Conservation (phyloP, 2,888 invertebrate species). For the Leucoptera coffeella region DNA sequence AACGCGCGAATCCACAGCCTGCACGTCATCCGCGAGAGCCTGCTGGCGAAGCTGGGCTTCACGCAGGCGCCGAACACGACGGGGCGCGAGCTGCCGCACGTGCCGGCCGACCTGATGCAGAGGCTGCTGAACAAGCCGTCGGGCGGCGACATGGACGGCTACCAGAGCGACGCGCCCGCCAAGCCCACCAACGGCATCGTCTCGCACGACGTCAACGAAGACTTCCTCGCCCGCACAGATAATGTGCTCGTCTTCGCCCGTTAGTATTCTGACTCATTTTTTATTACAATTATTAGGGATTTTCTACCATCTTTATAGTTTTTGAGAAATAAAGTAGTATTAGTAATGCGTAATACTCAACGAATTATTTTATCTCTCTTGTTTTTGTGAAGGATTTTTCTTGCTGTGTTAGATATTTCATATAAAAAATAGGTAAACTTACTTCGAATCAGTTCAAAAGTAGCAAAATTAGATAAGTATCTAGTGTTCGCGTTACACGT, state of each 20-base stretch:
- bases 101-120: slow-evolving; percentile 52
- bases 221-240: slow-evolving; percentile 62
- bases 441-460: too few relatives aligned
- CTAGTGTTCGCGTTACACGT: too few relatives aligned
- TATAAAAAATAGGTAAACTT: too few relatives aligned
- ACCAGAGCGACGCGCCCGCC: slow-evolving; percentile 54
- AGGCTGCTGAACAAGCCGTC: slow-evolving; percentile 37
- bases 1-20: slow-evolving; percentile 56
- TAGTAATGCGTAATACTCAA: too few relatives aligned
- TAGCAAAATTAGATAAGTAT: too few relatives aligned
- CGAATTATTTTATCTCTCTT: too few relatives aligned
- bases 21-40: slow-evolving; percentile 58
- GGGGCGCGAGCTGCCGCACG: slow-evolving; percentile 47
- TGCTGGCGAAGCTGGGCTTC: slow-evolving; percentile 58
- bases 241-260: slow-evolving; percentile 64
- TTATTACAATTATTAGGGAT: slow-evolving; percentile 18
- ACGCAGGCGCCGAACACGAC: slow-evolving; percentile 60
- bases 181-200: slow-evolving; percentile 42
- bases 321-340: too few relatives aligned
- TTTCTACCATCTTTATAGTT: too few relatives aligned
- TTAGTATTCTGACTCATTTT: slow-evolving; percentile 39
- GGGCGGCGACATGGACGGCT: slow-evolving; percentile 49
- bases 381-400: too few relatives aligned
- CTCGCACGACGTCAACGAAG: slow-evolving; percentile 57
- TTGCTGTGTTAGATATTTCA: too few relatives aligned